Base-by-base conservation (phyloP, 92 coral and sea anemone species). In the Pocillopora meandrina region DNA sequence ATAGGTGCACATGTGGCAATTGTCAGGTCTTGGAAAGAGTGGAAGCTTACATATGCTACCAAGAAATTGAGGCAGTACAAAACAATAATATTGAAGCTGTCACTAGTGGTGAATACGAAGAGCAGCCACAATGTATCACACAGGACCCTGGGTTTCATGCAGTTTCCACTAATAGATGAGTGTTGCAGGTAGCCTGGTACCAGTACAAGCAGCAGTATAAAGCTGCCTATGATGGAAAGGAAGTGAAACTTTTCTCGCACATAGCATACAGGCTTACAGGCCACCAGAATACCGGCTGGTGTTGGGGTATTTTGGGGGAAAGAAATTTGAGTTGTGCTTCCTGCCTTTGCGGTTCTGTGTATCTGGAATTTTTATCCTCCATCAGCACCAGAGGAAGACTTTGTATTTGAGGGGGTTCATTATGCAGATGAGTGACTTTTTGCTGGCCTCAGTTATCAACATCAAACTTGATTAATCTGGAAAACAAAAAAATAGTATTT, bases 301-400 rank as follows among this genome's bases (percentile, higher is more conserved):
- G 88, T 23, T 85, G 78, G 83, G 83, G 83, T 47, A 76, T 77
- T 69, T 77, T 77, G 69, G 88, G 26, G 84, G 16, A 69, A 77
- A 61, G 78, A 85, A 58, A 77, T 85, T 57, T 65, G 88, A 68
- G 84, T 71, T 34, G 79, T 78, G 35, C 75, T 85, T 12, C 89
- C 89, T 21, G 49, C 88, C n/a, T 85, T 72, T 85, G 83, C 76
- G 12, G 88, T 85, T 12, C 68, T 68, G 88, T 77, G 88, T 47
- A 77, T 85, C 21, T 33, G 84, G 69, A 34, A 33, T 23, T 81
- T 76, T 68, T 85, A 65, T 75, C 88, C 88, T 65, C 84, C 84
- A 33, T 83, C 78, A 34, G 84, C 85, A 42, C 74, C n/a, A 14
- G 80, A 79, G 84, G 84, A 86, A 19, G 85, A 86, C 42, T 86